Evolutionary conservation across 1,140 invertebrate species (phyloP), one percentile per base, ranked within the genome.

Genomic region (Drosophila leontia): DNA sequence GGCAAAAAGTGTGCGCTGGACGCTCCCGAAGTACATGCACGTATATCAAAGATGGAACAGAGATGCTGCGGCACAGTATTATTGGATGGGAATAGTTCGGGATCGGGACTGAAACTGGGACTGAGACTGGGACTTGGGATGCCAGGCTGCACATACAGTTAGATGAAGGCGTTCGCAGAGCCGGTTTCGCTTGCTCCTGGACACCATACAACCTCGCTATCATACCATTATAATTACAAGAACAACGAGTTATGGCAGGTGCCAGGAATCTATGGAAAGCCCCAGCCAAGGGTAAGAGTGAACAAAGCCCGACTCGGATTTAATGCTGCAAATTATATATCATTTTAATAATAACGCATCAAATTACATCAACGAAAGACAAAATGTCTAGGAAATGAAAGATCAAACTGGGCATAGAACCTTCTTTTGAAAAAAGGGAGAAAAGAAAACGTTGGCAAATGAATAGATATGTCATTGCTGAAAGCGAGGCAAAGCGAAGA

Each of bases 301-400:
- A 80, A 85, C 61, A 72, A 72, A 87, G 81, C 53, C 56, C 41
- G n/a, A 48, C 34, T 75, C 13, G 13, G 67, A 76, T 72, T 79
- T 77, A 87, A 87, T 83, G 67, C 63, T 29, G 51, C 23, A 88
- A 88, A 88, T 88, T 84, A 88, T 81, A 88, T 90, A 90, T 90
- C 74, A 88, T 88, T 88, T 90, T 55, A 84, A 88, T 88, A 88
- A 88, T 84, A 88, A 81, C 85, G 69, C 80, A 78, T 84, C 81
- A 80, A 90, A 90, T 88, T 88, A 90, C 80, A 65, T 62, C 58
- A 68, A 74, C 77, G 57, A 63, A 64, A 50, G 56, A 63, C 58
- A 56, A 32, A 70, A 12, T 26, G 45, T 51, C 71, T 56, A 42
- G 51, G 34, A 71, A 78, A 72, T 72, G 75, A 58, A 79, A 79